phyloP scores from a whole-genome alignment of 2,113 vertebrate genomes.

The Petromus typicus region DNA sequence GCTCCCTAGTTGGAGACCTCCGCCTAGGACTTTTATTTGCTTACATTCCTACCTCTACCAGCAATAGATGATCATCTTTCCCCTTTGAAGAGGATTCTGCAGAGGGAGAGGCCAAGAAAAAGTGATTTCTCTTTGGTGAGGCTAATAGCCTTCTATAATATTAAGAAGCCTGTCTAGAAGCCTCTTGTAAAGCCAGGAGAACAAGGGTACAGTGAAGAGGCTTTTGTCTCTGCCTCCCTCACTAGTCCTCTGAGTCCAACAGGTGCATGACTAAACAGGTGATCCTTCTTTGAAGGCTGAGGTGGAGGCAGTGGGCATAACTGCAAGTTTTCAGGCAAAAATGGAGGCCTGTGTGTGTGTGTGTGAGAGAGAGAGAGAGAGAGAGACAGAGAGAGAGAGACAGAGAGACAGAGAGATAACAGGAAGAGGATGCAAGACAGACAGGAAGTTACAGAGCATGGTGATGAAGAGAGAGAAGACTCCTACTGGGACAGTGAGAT shows the following conservation, averaged over 20 bases:
- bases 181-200: slow-evolving; percentile 58
- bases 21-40: slow-evolving; percentile 5
- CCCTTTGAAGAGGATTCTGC: too few species aligned
- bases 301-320: slow-evolving; percentile 18
- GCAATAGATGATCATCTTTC: slow-evolving; percentile 27
- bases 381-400: neutral
- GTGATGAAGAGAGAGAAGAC: slow-evolving; percentile 43
- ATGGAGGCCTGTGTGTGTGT: neutral
- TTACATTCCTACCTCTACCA: neutral
- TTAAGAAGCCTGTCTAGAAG: slow-evolving; percentile 64
- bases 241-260: slow-evolving; percentile 1
- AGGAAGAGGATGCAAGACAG: neutral
- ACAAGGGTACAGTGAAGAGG: neutral
- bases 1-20: slow-evolving; percentile 13
- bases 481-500: neutral
- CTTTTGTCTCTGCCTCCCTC: slow-evolving; percentile 49
- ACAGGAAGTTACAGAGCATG: neutral
- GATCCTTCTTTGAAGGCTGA: neutral
- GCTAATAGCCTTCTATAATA: slow-evolving; percentile 52
- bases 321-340: neutral
- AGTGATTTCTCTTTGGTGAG: slow-evolving; percentile 61
- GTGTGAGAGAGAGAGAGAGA: neutral
- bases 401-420: neutral
- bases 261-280: slow-evolving; percentile 44
- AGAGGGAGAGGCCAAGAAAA: slow-evolving; percentile 23